phyloP scores from a whole-genome alignment of 2,113 vertebrate species.

The Nematolebias whitei region DNA sequence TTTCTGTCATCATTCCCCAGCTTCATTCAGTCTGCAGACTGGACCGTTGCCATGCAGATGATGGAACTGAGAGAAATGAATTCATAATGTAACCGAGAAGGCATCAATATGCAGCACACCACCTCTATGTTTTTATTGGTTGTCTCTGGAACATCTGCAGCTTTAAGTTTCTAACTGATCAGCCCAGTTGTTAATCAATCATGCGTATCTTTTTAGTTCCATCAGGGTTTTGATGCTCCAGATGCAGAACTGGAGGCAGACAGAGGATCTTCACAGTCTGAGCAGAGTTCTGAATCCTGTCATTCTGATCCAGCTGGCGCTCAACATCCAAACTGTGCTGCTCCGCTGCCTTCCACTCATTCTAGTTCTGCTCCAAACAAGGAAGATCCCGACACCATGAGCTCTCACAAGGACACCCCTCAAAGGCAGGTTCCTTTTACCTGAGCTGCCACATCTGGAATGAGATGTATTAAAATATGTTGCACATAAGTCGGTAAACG shows the following conservation, averaged over 20 bases:
- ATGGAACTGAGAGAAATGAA: too few species aligned
- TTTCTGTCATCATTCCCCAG: neutral
- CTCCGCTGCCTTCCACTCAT: slow-evolving; percentile 6
- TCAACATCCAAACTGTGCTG: slow-evolving; percentile 73
- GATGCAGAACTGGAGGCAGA: slow-evolving; percentile 31
- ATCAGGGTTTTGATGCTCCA: slow-evolving; percentile 71
- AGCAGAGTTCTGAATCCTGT: slow-evolving; percentile 47
- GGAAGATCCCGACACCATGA: slow-evolving; percentile 79
- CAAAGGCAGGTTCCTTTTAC: slow-evolving; percentile 75
- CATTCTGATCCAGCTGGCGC: slow-evolving; percentile 63
- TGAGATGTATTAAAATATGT: too few species aligned
- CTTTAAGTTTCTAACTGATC: slow-evolving; percentile 18
- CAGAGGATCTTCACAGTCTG: slow-evolving; percentile 3
- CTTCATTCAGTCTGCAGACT: too few species aligned
- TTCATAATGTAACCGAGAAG: too few species aligned
- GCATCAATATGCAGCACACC: neutral
- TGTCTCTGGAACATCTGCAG: slow-evolving; percentile 24
- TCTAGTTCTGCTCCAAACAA: slow-evolving; percentile 45
- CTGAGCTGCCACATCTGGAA: too few species aligned
- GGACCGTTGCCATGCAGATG: too few species aligned
- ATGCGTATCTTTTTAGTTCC: slow-evolving; percentile 19
- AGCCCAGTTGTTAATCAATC: neutral
- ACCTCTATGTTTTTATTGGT: slow-evolving; percentile 14
- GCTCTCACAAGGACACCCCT: slow-evolving; percentile 77
- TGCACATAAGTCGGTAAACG: too few species aligned